These are phyloP conservation scores for Shinisaurus crocodilurus DNA, from an alignment of 2,113 vertebrate genomes.

Conservation along the genomic window DNA sequence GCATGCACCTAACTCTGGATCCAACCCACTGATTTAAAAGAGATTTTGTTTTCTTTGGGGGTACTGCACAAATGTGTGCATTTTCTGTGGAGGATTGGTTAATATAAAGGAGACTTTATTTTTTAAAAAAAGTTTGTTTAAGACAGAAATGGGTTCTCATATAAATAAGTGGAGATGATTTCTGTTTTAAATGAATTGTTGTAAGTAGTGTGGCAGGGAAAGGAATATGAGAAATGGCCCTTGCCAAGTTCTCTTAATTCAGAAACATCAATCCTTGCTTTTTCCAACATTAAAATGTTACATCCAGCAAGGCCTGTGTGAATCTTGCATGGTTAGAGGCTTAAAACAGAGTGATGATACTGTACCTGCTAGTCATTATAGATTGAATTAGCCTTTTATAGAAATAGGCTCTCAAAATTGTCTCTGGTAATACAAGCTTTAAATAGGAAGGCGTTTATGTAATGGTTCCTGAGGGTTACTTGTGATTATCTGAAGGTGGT, in stretches of 20 bases:
- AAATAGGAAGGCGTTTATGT: not conserved
- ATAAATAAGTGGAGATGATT: not conserved
- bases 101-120: not conserved
- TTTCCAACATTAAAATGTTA: constrained; percentile 23
- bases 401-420: not conserved
- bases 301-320: not conserved
- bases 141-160: constrained; percentile 13
- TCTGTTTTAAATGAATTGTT: constrained; percentile 10
- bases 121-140: constrained; percentile 14
- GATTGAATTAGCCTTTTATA: constrained; percentile 10
- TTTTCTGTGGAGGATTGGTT: not conserved
- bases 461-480: not conserved
- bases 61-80: not conserved
- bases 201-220: not conserved
- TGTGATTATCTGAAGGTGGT: constrained; percentile 13
- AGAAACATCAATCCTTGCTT: constrained; percentile 12
- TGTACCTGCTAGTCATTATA: constrained; percentile 24
- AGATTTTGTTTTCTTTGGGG: constrained; percentile 15
- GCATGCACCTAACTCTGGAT: no score
- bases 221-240: constrained; percentile 2
- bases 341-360: not conserved
- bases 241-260: constrained; percentile 34
- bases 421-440: constrained; percentile 1
- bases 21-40: not conserved
- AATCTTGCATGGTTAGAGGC: constrained; percentile 25